Evolutionary conservation across 37 sponge, comb jelly and placozoan genomes (phyloP), one percentile per base, ranked within the genome.

Genomic region (Cliona cf. orientalis): DNA sequence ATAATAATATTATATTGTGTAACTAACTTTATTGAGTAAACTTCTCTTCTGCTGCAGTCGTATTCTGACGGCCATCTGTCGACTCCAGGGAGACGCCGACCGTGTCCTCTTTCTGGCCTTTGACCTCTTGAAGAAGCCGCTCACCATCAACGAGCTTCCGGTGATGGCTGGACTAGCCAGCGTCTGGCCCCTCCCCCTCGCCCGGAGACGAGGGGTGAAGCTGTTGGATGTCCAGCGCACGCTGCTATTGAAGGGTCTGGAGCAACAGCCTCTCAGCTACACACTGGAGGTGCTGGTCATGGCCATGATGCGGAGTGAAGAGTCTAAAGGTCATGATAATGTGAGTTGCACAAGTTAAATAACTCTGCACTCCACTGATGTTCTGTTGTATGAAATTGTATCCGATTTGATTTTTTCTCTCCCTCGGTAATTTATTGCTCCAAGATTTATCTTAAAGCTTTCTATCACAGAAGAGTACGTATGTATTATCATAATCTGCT

Each of bases 111-210:
- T 75, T 44, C 44, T 88, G 31, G 38, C 42, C 31, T 82, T 34
- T 46, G 89, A 88, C 32, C 89, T 88, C 19, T 40, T 88, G 23
- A 75, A 73, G 39, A 81, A 82, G 46, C 85, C 89, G 11, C 69
- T 76, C 44, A n/a, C 26, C n/a, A 39, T 59, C 28, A 46, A 57
- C 37, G 76, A 88, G 61, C 45, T 77, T 1, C 72, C 60, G 1
- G 43, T 77, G 7, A 44, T 88, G 6, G 38, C 63, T 31, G 70
- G 58, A 17, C 39, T 88, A 40, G 72, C 61, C 36, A 69, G 77
- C 11, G 62, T 88, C 21, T 88, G 89, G 89, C 89, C 89, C 11
- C 32, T 25, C 12, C 59, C 76, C 19, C 41, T 82, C 26, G 58
- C 76, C 44, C 22, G 78, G 39, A 37, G 23, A 31, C 21, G 14